Base-by-base conservation (phyloP, 2,113 vertebrate genomes). In the Osmerus eperlanus region DNA sequence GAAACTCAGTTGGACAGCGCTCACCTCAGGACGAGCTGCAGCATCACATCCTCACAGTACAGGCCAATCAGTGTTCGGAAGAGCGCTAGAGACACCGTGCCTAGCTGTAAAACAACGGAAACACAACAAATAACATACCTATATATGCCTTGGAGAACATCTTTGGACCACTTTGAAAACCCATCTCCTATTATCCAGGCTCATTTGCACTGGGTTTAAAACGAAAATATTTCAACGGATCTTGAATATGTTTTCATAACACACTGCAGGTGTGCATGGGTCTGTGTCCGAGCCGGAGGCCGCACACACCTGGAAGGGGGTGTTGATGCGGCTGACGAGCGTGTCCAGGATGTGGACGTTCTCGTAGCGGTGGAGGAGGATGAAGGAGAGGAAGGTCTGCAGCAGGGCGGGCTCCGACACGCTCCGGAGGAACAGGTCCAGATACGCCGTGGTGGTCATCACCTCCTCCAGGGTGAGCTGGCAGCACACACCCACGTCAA, bases 11-110 rank as follows among this genome's bases (percentile, higher is more conserved):
- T 29, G 3, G 64, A 16, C 21, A 8, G 16, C 7, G 61, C 86
- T 90, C 65, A 97, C 97, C 95, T 97, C 84, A 99, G 78, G 83
- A 99, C 76, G 3, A 99, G 93, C 72, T 99, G 97, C 72, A 98
- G 83, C 96, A 99, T 98, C 85, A 98, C 96, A 67, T 99, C 97
- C 89, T 99, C 97, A 87, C 97, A 99, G 79, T 97, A 94, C 72
- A 99, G 91, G 65, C 94, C 92, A 73, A 98, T 97, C 54, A 99
- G 95, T 0, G 97, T 98, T 85, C 92, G 94, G 89, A 99, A 99
- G 68, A 99, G 90, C 0, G 95, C 95, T 87, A 98, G 88, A 23
- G 97, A 99, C 74, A 99, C 95, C 12, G 95, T 95, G 78, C 97
- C 98, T 78, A 99, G 85, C 97, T 99, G 86, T 16, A 83, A 90